These are phyloP conservation scores for Diorhabda elongata DNA, from an alignment of 1,140 invertebrate genomes.

Conservation along the genomic window DNA sequence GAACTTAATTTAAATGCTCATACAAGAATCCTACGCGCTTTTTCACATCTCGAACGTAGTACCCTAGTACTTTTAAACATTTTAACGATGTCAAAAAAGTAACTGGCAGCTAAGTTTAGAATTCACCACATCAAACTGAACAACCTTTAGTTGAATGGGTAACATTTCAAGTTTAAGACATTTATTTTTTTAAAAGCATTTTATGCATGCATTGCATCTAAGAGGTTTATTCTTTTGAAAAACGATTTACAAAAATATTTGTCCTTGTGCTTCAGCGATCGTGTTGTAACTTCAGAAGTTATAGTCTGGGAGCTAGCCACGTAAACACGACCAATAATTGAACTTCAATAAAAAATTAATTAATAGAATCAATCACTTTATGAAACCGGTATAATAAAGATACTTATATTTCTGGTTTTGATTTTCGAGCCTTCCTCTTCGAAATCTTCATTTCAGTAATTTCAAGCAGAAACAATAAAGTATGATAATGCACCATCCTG, in stretches of 20 bases:
- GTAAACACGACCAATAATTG: no score
- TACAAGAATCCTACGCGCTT: no score
- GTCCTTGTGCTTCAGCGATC: slow-evolving; percentile 1
- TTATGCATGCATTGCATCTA: neutral
- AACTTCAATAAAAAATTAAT: no score
- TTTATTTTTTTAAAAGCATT: neutral
- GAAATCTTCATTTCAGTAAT: no score
- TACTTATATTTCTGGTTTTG: no score
- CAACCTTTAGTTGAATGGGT: neutral
- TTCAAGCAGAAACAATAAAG: no score
- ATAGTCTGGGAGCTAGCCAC: neutral
- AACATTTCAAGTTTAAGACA: slow-evolving; percentile 1
- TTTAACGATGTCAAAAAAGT: slow-evolving; percentile 3
- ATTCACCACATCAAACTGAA: neutral
- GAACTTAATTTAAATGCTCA: no score
- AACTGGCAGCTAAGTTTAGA: neutral
- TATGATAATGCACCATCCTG: no score
- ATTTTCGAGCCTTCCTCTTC: no score
- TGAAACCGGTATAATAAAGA: no score
- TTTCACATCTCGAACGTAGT: neutral
- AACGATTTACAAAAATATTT: slow-evolving; percentile 3
- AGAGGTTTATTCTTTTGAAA: slow-evolving; percentile 1
- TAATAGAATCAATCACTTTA: no score
- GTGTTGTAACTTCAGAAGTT: neutral
- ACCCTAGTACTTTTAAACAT: neutral